Evolutionary conservation across 2,888 invertebrate species (phyloP).

Genomic region (Euproctis similis): DNA sequence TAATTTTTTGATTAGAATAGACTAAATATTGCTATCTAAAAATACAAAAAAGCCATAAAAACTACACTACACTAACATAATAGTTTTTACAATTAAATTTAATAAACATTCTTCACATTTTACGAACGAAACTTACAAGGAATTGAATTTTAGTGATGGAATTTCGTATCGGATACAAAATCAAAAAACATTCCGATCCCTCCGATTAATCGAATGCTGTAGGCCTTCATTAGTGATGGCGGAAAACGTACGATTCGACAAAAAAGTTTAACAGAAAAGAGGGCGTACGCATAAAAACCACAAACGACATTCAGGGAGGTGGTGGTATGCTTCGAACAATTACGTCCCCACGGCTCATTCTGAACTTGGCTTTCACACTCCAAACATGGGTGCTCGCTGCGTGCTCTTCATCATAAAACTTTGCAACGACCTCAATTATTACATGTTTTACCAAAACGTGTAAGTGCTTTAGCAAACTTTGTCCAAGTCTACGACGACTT

Average conservation of each 20-base stretch:
- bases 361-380: slow-evolving; percentile 56
- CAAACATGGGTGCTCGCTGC: slow-evolving; percentile 40
- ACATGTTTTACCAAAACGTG: slow-evolving; percentile 56
- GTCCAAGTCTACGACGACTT: slow-evolving; percentile 29
- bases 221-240: slow-evolving; percentile 65
- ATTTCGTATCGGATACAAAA: slow-evolving; percentile 59
- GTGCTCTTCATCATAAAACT: slow-evolving; percentile 55
- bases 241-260: slow-evolving; percentile 47
- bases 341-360: slow-evolving; percentile 38
- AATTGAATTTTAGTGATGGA: slow-evolving; percentile 52
- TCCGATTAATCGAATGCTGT: slow-evolving; percentile 69
- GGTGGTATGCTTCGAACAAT: slow-evolving; percentile 60
- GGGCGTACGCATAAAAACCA: slow-evolving; percentile 60
- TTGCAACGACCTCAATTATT: slow-evolving; percentile 49
- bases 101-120: slow-evolving; percentile 28
- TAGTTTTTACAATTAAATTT: too few relatives aligned
- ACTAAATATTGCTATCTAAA: too few relatives aligned
- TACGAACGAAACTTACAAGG: slow-evolving; percentile 38
- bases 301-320: slow-evolving; percentile 60
- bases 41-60: too few relatives aligned
- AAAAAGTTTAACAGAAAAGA: slow-evolving; percentile 61
- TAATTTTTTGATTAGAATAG: too few relatives aligned
- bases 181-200: slow-evolving; percentile 69
- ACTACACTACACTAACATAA: too few relatives aligned
- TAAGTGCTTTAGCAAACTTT: slow-evolving; percentile 55